Evolutionary conservation across 2,888 invertebrate species (phyloP).

Genomic region (Ectemnius lituratus): DNA sequence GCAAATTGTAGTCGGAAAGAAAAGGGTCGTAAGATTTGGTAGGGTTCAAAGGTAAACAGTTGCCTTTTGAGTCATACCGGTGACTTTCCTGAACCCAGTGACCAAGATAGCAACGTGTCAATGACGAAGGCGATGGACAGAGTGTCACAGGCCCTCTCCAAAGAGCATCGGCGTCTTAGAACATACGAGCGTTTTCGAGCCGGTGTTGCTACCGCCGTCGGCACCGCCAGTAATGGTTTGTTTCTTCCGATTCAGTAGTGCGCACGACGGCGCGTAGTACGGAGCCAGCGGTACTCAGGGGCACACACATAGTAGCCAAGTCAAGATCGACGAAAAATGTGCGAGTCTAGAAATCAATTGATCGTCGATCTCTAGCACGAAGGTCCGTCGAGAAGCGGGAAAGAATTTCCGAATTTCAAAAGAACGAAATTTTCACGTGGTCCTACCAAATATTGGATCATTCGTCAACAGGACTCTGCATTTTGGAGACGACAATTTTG

Average conservation of each 20-base stretch:
- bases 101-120: too few relatives aligned
- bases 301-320: not conserved
- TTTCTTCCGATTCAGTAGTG: conserved; percentile 61
- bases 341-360: not conserved
- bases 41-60: too few relatives aligned
- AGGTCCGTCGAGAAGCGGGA: not conserved
- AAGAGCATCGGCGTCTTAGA: conserved; percentile 56
- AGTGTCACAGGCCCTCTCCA: conserved; percentile 31
- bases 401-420: too few relatives aligned
- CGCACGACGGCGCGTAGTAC: conserved; percentile 65
- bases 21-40: too few relatives aligned
- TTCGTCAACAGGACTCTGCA: too few relatives aligned
- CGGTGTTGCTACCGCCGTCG: conserved; percentile 46
- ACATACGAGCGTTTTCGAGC: conserved; percentile 56
- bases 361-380: not conserved
- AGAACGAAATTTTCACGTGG: too few relatives aligned
- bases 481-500: too few relatives aligned
- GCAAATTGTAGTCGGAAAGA: too few relatives aligned
- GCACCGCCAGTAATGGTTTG: too few relatives aligned
- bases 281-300: conserved; percentile 48
- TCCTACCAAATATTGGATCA: too few relatives aligned
- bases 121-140: conserved; percentile 32
- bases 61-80: too few relatives aligned
- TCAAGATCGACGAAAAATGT: conserved; percentile 3
- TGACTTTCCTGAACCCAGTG: too few relatives aligned